Base-by-base conservation (phyloP, 2,113 vertebrate species). In the Sprattus sprattus region DNA sequence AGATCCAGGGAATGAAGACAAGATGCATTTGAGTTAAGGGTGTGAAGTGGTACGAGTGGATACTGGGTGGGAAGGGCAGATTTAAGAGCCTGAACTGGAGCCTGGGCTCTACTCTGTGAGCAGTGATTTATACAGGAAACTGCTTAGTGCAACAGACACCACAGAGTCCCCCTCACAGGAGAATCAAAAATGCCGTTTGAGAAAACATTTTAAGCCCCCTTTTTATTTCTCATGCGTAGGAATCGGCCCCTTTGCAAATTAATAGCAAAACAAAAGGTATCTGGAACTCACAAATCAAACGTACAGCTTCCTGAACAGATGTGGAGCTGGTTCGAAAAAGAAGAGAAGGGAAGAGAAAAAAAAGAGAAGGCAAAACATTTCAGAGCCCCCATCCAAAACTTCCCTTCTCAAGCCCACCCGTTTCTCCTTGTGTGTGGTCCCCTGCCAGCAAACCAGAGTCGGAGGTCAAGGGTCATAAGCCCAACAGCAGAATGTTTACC, bases 81-180 rank as follows among this genome's bases (percentile, higher is more conserved):
- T 92, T 92, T 81, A 86, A 88, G 8, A n/a, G 54, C 18, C 78
- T 84, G 84, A 64, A 87, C 52, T 44, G 82, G 87, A 89, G 45
- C 81, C 22, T 20, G 16, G 81, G 67, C 89, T 39, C 11, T 60
- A 16, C 45, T 85, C 88, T 87, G 88, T 85, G 87, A 81, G 85
- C 82, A 82, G 86, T 89, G 91, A 90, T 93, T 92, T 89, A 91
- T 89, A 52, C 89, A 85, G 86, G 86, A 90, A 93, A 91, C 85
- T 84, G 85, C 86, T 84, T 6, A 15, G 88, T 93, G 86, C 91
- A 91, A 88, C 90, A 89, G 18, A 47, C 80, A 85, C 88, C 32
- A 9, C 84, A 88, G 83, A 18, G 47, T 85, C 81, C 85, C 71
- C 11, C 67, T 75, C 67, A 39, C 28, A 81, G 84, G 81, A 80